Evolutionary conservation across 1,140 invertebrate genomes (phyloP).

Genomic region (Drosophila pachea): DNA sequence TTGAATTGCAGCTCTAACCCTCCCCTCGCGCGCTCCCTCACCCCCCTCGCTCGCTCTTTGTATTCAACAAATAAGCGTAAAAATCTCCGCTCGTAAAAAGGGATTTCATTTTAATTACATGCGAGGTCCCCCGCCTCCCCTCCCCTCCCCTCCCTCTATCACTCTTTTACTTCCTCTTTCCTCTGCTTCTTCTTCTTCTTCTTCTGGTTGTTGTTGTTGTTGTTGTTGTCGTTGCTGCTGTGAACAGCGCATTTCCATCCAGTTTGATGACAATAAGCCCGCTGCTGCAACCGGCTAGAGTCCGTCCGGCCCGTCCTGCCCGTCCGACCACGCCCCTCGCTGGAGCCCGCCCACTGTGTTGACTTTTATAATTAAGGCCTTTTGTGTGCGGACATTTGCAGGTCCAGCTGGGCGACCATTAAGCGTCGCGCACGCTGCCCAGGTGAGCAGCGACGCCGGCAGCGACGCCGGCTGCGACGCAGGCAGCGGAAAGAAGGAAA

Average conservation of each 20-base stretch:
- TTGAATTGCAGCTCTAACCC: slow-evolving; percentile 54
- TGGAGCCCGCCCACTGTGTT: slow-evolving; percentile 50
- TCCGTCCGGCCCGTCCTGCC: no score
- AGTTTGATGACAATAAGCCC: slow-evolving; percentile 59
- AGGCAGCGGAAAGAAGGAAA: not conserved
- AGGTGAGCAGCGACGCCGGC: slow-evolving; percentile 1
- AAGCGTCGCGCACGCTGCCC: slow-evolving; percentile 8
- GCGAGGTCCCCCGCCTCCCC: slow-evolving; percentile 51
- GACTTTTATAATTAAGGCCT: slow-evolving; percentile 76
- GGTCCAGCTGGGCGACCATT: slow-evolving; percentile 8
- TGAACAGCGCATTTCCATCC: slow-evolving; percentile 44
- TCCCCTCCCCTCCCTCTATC: slow-evolving; percentile 34
- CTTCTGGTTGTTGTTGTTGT: no score
- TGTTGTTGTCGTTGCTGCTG: no score
- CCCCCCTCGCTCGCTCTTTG: not conserved
- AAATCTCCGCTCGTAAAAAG: slow-evolving; percentile 70
- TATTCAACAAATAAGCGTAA: slow-evolving; percentile 64
- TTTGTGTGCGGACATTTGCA: slow-evolving; percentile 68
- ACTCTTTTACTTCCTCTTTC: slow-evolving; percentile 13
- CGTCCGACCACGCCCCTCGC: not conserved
- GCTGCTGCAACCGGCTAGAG: slow-evolving; percentile 15
- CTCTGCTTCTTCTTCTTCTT: slow-evolving; percentile 43
- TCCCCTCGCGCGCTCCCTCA: not conserved
- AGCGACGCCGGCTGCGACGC: no score
- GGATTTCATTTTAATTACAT: slow-evolving; percentile 75